Evolutionary conservation across 1,140 invertebrate genomes (phyloP).

Genomic region (Solenopsis invicta): DNA sequence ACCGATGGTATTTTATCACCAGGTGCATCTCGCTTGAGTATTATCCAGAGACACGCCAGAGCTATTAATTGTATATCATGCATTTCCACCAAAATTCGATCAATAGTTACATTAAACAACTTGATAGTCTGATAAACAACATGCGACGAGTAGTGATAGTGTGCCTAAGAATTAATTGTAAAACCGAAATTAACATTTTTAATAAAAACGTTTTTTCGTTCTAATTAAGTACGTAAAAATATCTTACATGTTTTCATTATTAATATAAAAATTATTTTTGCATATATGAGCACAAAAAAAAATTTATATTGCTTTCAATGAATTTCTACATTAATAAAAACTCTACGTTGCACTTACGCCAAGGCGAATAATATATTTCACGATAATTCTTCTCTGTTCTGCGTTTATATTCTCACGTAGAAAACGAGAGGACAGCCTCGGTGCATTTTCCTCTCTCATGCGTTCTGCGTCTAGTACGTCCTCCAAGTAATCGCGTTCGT

Average conservation of each 20-base stretch:
- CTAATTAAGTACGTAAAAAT: background rate
- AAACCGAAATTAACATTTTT: background rate
- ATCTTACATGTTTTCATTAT: background rate
- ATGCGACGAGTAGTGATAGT: slow-evolving; percentile 64
- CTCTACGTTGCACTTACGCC: slow-evolving; percentile 56
- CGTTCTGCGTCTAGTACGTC: background rate
- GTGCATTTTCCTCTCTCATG: slow-evolving; percentile 23
- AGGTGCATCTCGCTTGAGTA: slow-evolving; percentile 69
- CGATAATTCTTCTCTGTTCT: slow-evolving; percentile 72
- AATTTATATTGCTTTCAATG: background rate
- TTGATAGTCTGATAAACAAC: slow-evolving; percentile 77
- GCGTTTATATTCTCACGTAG: slow-evolving; percentile 55
- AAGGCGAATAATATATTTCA: slow-evolving; percentile 69
- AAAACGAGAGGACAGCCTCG: slow-evolving; percentile 57
- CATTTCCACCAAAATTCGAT: slow-evolving; percentile 13
- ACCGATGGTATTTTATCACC: slow-evolving; percentile 72
- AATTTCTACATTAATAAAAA: background rate
- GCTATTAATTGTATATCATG: slow-evolving; percentile 70
- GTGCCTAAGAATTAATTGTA: slow-evolving; percentile 59
- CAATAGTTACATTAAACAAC: slow-evolving; percentile 75
- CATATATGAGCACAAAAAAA: background rate
- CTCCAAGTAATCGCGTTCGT: slow-evolving; percentile 11
- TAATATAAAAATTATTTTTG: background rate
- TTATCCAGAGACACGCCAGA: slow-evolving; percentile 77
- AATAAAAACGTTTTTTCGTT: background rate